phyloP scores from a whole-genome alignment of 2,888 invertebrate species.

The Acleris holmiana region DNA sequence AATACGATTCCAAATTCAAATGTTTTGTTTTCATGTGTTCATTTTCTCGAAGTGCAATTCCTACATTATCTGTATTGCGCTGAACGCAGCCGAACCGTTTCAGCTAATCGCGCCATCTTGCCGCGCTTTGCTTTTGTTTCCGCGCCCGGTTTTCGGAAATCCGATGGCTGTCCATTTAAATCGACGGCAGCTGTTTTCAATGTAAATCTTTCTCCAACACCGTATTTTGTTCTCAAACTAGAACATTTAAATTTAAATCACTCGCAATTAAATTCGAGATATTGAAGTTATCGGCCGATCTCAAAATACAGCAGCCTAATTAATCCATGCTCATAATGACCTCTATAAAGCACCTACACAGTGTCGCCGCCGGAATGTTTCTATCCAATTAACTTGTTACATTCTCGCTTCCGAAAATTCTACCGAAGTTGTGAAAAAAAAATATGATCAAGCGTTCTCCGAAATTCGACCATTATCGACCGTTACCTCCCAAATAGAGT shows the following conservation, averaged over 20 bases:
- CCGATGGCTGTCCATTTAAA: constrained; percentile 43
- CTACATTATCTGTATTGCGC: constrained; percentile 4
- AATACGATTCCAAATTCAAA: constrained; percentile 2
- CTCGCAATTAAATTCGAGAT: constrained; percentile 20
- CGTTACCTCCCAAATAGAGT: constrained; percentile 82
- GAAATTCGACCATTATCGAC: constrained; percentile 79
- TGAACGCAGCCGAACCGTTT: constrained; percentile 31
- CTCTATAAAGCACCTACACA: constrained; percentile 60
- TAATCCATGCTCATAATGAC: constrained; percentile 68
- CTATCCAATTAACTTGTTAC: constrained; percentile 81
- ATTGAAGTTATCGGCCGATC: constrained; percentile 22
- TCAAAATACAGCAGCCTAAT: constrained; percentile 64
- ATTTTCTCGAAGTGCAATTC: constrained; percentile 17
- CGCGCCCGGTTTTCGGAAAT: constrained; percentile 46
- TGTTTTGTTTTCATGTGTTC: constrained; percentile 9
- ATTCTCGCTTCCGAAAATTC: constrained; percentile 81
- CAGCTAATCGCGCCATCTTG: constrained; percentile 41
- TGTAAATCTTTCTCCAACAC: constrained; percentile 27
- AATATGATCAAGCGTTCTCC: constrained; percentile 66
- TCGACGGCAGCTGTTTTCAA: constrained; percentile 35
- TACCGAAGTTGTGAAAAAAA: constrained; percentile 61
- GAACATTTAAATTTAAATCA: constrained; percentile 30
- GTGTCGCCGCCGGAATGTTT: constrained; percentile 70
- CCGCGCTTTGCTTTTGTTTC: constrained; percentile 41
- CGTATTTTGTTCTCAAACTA: constrained; percentile 4